phyloP scores from a whole-genome alignment of 2,797 vertebrate genomes.

The Syngnathus acus region DNA sequence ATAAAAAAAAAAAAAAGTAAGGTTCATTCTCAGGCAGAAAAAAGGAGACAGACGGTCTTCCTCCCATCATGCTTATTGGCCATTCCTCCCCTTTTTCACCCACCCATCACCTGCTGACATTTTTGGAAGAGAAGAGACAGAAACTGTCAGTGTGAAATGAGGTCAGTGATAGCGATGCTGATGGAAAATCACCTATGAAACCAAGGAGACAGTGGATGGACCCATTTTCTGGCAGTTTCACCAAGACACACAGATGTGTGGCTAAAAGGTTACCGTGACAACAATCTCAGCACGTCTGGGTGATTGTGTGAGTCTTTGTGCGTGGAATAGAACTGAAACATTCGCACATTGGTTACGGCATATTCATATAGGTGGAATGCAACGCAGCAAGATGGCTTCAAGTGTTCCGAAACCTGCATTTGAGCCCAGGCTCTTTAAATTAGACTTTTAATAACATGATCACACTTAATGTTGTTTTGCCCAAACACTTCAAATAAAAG shows the following conservation, averaged over 20 bases:
- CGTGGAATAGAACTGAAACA: constrained; percentile 43
- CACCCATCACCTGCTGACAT: constrained; percentile 32
- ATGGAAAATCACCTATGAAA: constrained; percentile 50
- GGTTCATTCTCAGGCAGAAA: constrained; percentile 52
- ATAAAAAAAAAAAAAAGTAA: constrained; percentile 56
- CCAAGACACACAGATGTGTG: constrained; percentile 46
- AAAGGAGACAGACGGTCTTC: constrained; percentile 57
- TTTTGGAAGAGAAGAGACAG: constrained; percentile 32
- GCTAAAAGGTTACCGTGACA: constrained; percentile 69
- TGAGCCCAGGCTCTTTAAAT: constrained; percentile 1
- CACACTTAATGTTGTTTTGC: not conserved
- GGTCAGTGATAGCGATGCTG: constrained; percentile 45
- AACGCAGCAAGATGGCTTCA: constrained; percentile 15
- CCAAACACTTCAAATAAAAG: not conserved
- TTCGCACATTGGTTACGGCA: constrained; percentile 39
- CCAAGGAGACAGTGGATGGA: constrained; percentile 18
- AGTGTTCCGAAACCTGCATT: not conserved
- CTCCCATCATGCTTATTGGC: constrained; percentile 50
- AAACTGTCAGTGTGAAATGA: constrained; percentile 55
- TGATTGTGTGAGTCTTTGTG: constrained; percentile 23
- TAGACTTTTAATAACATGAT: constrained; percentile 9
- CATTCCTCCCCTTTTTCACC: constrained; percentile 24
- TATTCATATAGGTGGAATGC: constrained; percentile 24
- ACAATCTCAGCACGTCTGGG: constrained; percentile 46
- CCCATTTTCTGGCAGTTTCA: constrained; percentile 9